phyloP scores from a whole-genome alignment of 1,140 invertebrate species.

The Portunus trituberculatus region DNA sequence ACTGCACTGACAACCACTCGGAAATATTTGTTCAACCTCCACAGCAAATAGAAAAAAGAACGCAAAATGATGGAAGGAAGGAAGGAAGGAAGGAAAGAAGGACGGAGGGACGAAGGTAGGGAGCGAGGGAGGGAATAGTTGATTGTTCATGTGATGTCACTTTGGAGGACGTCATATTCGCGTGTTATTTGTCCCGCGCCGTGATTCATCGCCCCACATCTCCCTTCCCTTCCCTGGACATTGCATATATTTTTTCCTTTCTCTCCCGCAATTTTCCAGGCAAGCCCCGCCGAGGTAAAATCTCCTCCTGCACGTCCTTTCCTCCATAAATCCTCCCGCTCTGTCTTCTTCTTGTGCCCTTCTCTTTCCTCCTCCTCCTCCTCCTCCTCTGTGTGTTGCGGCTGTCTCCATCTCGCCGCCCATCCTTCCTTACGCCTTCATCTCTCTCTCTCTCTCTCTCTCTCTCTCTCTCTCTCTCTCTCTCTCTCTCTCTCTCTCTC shows the following conservation, averaged over 20 bases:
- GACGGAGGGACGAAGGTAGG: too few species aligned
- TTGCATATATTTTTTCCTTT: conserved; percentile 6
- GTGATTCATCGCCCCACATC: background rate
- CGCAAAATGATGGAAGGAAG: too few species aligned
- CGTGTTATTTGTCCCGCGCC: background rate
- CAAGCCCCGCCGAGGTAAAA: background rate
- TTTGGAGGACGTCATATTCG: background rate
- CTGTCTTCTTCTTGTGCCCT: background rate
- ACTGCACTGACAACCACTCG: background rate
- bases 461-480: too few species aligned
- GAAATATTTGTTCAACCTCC: background rate
- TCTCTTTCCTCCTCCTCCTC: background rate
- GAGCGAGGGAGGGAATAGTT: too few species aligned
- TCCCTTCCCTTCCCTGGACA: background rate
- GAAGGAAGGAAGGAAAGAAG: too few species aligned
- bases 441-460: too few species aligned
- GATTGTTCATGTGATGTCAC: background rate
- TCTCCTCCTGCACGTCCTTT: conserved; percentile 18
- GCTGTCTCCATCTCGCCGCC: too few species aligned
- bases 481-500: too few species aligned
- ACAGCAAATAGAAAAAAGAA: too few species aligned
- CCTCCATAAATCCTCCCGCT: conserved; percentile 18
- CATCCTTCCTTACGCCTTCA: too few species aligned
- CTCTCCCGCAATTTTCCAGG: background rate
- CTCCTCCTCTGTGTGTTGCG: background rate